Base-by-base conservation (phyloP, 2,797 vertebrate species). In the Morus bassanus region DNA sequence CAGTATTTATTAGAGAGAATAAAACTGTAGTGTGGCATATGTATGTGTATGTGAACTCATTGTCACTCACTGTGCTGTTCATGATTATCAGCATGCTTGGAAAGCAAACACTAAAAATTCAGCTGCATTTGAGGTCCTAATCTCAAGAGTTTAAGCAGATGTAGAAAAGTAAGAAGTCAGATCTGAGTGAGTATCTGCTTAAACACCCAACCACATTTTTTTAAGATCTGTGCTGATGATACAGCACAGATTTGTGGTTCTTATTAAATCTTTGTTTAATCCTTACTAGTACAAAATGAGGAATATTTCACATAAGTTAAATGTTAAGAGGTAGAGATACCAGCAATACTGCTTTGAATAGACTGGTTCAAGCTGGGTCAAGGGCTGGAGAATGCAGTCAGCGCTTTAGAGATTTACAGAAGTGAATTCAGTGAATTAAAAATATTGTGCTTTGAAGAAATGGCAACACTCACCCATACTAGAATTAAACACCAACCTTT, bases 381-480 rank as follows among this genome's bases (percentile, higher is more conserved):
- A 72, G 6, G 48, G 24, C 78, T 93, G 60, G 74, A 21, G 89
- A 95, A 72, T 65, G 11, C 85, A 84, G 70, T 69, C 84, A 89
- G 69, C 3, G 11, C 27, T 88, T 85, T 41, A 92, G 65, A 48
- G 67, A 88, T 33, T 76, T 86, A n/a, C 69, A 65, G 64, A 85
- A 92, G 35, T 63, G 64, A 89, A 91, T 77, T 64, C 64, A 88
- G 39, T 70, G 86, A 93, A 89, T 96, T 88, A 87, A 96, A 95
- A 90, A 82, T 91, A 87, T 3, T 68, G 28, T 78, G 56, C 86
- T 97, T 91, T 76, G 95, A 94, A 96, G 81, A 97, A 96, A 95
- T 65, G 88, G 63, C 70, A 88, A 41, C 46, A 45, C 45, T 90
- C 77, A 91, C 27, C 48, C 51, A 64, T 92, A 77, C 46, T 83